phyloP scores from a whole-genome alignment of 2,113 vertebrate genomes.

The Coptodon rendalli region DNA sequence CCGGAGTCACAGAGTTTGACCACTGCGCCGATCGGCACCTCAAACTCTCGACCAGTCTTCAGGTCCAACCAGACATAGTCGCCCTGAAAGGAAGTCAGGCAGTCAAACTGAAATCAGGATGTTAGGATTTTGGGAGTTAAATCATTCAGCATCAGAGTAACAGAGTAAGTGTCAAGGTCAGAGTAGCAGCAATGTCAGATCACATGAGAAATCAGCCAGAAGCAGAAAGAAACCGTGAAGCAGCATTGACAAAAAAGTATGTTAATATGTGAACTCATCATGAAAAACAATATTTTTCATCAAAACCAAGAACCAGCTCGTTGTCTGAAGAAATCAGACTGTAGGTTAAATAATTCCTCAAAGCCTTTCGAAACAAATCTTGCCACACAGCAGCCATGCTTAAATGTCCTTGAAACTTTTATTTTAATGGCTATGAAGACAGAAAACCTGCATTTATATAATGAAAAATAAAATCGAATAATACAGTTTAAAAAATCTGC shows the following conservation, averaged over 20 bases:
- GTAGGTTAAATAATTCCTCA: not conserved
- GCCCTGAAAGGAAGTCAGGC: slow-evolving; percentile 69
- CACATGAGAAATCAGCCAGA: not conserved
- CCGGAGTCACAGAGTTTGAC: slow-evolving; percentile 97
- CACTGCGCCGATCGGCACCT: slow-evolving; percentile 89
- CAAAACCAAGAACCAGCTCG: not conserved
- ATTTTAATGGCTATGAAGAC: not conserved
- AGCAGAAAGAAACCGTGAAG: accelerated
- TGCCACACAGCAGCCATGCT: not conserved
- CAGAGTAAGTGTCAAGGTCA: not conserved
- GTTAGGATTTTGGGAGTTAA: too few species aligned
- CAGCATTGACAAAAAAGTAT: accelerated
- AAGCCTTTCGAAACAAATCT: not conserved
- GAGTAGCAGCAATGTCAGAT: not conserved
- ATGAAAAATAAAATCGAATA: not conserved
- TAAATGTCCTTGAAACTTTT: not conserved
- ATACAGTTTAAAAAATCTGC: not conserved
- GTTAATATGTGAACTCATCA: not conserved
- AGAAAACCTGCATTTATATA: not conserved
- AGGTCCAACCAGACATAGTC: slow-evolving; percentile 98
- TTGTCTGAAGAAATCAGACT: not conserved
- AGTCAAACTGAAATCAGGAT: not conserved
- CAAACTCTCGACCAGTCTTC: slow-evolving; percentile 88
- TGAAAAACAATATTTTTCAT: not conserved
- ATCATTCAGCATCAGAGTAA: not conserved